Percentiles rank a stretch among this genome's conserved stretches.
Conservation (phyloP, 2,888 invertebrate genomes). For the Bombylius discolor region DNA sequence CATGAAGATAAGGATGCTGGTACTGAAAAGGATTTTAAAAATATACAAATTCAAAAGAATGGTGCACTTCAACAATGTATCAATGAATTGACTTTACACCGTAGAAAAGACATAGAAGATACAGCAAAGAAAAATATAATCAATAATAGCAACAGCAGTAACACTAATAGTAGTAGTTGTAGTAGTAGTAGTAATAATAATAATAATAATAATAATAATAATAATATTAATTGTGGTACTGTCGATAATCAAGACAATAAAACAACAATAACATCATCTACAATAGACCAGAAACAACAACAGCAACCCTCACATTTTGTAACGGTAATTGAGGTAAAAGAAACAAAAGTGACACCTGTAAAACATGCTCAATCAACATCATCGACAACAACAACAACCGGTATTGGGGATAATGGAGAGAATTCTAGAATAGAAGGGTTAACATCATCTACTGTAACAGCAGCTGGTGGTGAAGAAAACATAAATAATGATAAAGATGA, state of each 20-base stretch:
- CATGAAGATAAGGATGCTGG: slow-evolving; percentile 32
- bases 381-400: slow-evolving; percentile 14
- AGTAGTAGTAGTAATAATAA: not conserved
- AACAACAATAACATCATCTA: slow-evolving; percentile 7
- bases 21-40: slow-evolving; percentile 29
- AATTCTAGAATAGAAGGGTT: not conserved
- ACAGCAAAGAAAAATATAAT: slow-evolving; percentile 24
- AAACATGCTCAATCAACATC: slow-evolving; percentile 6
- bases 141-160: slow-evolving; percentile 1
- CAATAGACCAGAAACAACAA: not conserved
- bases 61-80: slow-evolving; percentile 48
- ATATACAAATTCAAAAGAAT: slow-evolving; percentile 26
- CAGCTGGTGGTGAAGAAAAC: not conserved
- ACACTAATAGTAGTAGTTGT: slow-evolving; percentile 14
- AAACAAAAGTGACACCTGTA: slow-evolving; percentile 42
- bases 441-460: not conserved
- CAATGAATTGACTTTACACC: slow-evolving; percentile 52
- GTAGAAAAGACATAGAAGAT: slow-evolving; percentile 41
- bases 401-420: not conserved
- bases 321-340: slow-evolving; percentile 81
- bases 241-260: slow-evolving; percentile 6
- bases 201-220: slow-evolving; percentile 1
- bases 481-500: not conserved
- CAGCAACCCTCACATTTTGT: slow-evolving; percentile 49
- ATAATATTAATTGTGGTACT: slow-evolving; percentile 15